A percentile compares a stretch with the other conserved stretches of the same genome.
These are phyloP conservation scores for Saccostrea cuccullata DNA, from an alignment of 1,140 invertebrate species.

Conservation along the genomic window DNA sequence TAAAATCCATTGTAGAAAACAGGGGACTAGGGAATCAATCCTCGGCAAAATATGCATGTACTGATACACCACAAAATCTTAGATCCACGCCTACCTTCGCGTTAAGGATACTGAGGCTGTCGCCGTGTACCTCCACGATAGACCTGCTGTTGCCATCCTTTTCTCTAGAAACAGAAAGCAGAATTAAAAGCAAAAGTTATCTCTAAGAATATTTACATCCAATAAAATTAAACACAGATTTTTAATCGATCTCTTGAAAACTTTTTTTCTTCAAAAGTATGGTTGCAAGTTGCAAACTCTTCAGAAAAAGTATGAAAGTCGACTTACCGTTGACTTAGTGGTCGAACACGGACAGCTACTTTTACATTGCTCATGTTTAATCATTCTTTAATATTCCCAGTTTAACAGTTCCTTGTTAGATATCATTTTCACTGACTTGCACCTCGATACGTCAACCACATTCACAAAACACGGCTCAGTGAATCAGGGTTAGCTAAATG, in stretches of 20 bases:
- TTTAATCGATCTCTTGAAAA: neutral
- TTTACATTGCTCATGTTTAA: slow-evolving; percentile 61
- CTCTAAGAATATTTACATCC: too few relatives aligned
- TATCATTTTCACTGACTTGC: slow-evolving; percentile 44
- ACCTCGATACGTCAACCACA: neutral
- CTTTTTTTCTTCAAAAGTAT: neutral
- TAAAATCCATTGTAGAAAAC: neutral
- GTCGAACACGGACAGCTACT: slow-evolving; percentile 62
- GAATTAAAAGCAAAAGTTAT: neutral
- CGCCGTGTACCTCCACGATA: slow-evolving; percentile 62
- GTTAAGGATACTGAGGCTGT: slow-evolving; percentile 65
- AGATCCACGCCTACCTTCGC: slow-evolving; percentile 60
- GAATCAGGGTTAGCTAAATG: slow-evolving; percentile 2
- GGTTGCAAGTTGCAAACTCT: neutral
- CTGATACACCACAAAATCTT: neutral
- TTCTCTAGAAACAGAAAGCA: slow-evolving; percentile 52
- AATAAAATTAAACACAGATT: neutral
- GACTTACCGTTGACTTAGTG: slow-evolving; percentile 61
- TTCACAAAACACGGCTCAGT: slow-evolving; percentile 4
- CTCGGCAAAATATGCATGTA: neutral
- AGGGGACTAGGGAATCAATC: neutral
- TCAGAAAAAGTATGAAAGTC: neutral
- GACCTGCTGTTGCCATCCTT: slow-evolving; percentile 54
- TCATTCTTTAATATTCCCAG: slow-evolving; percentile 11
- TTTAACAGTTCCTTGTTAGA: neutral